phyloP scores from a whole-genome alignment of 1,140 invertebrate genomes.

The Trichoplusia ni region DNA sequence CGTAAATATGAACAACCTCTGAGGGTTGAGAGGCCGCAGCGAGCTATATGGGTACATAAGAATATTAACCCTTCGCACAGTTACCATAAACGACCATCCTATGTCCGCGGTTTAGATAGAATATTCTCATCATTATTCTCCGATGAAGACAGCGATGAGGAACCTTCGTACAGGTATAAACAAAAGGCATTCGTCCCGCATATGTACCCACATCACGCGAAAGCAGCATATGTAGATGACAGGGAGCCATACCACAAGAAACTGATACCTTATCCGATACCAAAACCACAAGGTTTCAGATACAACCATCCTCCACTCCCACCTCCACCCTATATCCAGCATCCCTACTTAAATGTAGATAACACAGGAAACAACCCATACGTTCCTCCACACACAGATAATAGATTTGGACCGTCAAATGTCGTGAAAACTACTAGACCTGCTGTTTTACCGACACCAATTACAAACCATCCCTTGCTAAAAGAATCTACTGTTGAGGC shows the following conservation, averaged over 20 bases:
- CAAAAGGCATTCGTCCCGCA: conserved; percentile 47
- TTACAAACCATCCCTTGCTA: conserved; percentile 36
- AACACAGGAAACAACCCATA: conserved; percentile 33
- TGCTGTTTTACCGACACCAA: conserved; percentile 65
- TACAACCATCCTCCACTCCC: conserved; percentile 46
- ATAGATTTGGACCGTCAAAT: conserved; percentile 44
- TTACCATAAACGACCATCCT: conserved; percentile 46
- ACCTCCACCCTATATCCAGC: conserved; percentile 45
- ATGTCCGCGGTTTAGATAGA: conserved; percentile 55
- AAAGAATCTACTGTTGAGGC: conserved; percentile 46
- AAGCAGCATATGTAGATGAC: conserved; percentile 51
- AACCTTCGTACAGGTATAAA: conserved; percentile 49
- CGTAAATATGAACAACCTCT: neutral
- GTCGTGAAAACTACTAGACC: conserved; percentile 58
- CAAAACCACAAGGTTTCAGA: conserved; percentile 50
- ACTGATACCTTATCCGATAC: conserved; percentile 52
- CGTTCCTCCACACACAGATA: conserved; percentile 40
- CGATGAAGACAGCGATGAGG: conserved; percentile 53
- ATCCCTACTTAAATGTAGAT: conserved; percentile 50
- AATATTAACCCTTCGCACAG: conserved; percentile 59
- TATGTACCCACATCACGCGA: conserved; percentile 48
- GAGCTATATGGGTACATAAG: conserved; percentile 72
- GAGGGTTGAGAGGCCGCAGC: conserved; percentile 44
- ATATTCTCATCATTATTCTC: conserved; percentile 70
- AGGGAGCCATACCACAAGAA: conserved; percentile 54